Base-by-base conservation (phyloP, 2,888 invertebrate species). In the Megamerina dolium region DNA sequence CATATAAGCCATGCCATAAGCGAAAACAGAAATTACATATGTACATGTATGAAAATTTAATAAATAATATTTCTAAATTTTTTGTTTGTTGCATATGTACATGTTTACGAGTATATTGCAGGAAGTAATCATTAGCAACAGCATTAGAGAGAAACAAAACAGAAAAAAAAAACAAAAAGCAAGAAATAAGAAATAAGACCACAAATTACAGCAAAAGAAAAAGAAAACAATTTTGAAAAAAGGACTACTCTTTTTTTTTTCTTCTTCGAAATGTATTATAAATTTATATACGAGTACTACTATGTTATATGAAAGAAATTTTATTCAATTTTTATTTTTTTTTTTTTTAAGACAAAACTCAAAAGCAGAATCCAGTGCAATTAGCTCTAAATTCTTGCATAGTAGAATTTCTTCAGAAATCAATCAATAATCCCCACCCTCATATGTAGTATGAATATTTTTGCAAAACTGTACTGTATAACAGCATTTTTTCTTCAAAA, bases 301-400 rank as follows among this genome's bases (percentile, higher is more conserved):
- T n/a, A n/a, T n/a, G n/a, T n/a, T n/a, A n/a, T n/a, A n/a, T n/a
- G n/a, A n/a, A n/a, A n/a, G n/a, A n/a, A n/a, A n/a, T n/a, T n/a
- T n/a, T n/a, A n/a, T n/a, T n/a, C n/a, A n/a, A n/a, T n/a, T n/a
- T n/a, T n/a, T n/a, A n/a, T n/a, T n/a, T n/a, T n/a, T n/a, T n/a
- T n/a, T n/a, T n/a, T n/a, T n/a, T n/a, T n/a, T n/a, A n/a, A n/a
- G n/a, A n/a, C n/a, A n/a, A n/a, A n/a, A n/a, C n/a, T n/a, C n/a
- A 33, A 38, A 38, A 43, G 37, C 36, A 20, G 40, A 34, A 38
- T 43, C 21, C 46, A 50, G 44, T 44, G 42, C 60, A 61, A 60
- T 59, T 57, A n/a, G 56, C 60, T 57, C 58, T 55, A 53, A 57
- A 57, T 59, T 55, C 55, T 56, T 43, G 34, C 39, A 14, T 23